Conservation (phyloP, 2,113 vertebrate species). For the Canis aureus region DNA sequence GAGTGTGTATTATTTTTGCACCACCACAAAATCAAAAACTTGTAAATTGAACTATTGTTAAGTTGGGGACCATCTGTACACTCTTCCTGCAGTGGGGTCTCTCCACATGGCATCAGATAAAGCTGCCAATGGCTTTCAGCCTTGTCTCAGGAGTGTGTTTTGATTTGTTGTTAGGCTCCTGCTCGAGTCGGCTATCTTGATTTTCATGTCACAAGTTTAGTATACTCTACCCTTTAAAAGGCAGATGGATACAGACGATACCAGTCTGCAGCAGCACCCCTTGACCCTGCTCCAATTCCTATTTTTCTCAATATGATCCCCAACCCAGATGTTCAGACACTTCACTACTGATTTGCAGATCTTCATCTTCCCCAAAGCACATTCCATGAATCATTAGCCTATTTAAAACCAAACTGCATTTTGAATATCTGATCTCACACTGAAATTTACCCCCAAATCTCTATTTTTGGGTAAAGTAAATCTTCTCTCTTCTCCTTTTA, state of each 20-base stretch:
- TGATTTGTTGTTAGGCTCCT: background rate
- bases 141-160: background rate
- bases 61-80: background rate
- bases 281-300: background rate
- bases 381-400: background rate
- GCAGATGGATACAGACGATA: background rate
- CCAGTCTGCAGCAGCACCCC: no score
- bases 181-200: background rate
- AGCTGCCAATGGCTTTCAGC: background rate
- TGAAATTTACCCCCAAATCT: background rate
- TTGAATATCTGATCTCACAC: background rate
- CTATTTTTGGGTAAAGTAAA: no score
- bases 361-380: background rate
- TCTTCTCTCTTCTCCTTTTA: background rate
- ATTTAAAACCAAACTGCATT: background rate
- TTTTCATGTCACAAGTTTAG: background rate
- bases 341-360: background rate
- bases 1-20: background rate
- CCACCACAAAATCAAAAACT: background rate
- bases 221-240: background rate
- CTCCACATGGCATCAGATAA: fast-evolving
- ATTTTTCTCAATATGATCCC: background rate
- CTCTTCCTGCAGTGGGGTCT: background rate
- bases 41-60: background rate
- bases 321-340: background rate